Conservation (phyloP, 2,113 vertebrate species). For the Macquaria australasica region DNA sequence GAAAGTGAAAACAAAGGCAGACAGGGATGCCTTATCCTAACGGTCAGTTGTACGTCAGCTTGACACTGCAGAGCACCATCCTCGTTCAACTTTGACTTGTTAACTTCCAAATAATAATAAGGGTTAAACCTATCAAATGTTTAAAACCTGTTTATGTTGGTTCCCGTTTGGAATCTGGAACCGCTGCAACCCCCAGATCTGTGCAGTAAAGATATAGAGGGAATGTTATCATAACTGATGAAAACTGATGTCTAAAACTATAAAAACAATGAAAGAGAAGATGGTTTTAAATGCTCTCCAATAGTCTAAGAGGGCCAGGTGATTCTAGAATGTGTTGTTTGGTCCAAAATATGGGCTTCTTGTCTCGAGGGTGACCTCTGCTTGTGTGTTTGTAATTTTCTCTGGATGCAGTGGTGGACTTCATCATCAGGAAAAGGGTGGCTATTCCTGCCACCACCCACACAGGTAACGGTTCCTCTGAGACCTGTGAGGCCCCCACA, state of each 20-base stretch:
- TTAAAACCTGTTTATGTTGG: neutral
- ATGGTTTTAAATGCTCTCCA: neutral
- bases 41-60: neutral
- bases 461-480: constrained; percentile 72
- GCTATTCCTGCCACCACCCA: constrained; percentile 70
- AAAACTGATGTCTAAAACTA: neutral
- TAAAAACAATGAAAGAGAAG: neutral
- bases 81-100: neutral
- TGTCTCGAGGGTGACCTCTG: constrained; percentile 48
- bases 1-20: neutral
- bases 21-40: neutral
- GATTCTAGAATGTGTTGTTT: neutral
- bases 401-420: constrained; percentile 74
- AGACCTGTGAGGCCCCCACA: constrained; percentile 12
- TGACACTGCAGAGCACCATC: neutral
- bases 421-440: constrained; percentile 77
- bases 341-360: neutral
- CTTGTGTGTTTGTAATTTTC: constrained; percentile 57
- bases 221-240: neutral
- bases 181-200: neutral
- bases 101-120: neutral
- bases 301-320: neutral
- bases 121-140: neutral
- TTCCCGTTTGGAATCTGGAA: neutral
- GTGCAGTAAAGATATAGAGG: neutral